A percentile compares a stretch with the other conserved stretches of the same genome.
These are phyloP conservation scores for Tinea semifulvella DNA, from an alignment of 2,888 invertebrate genomes.

Conservation along the genomic window DNA sequence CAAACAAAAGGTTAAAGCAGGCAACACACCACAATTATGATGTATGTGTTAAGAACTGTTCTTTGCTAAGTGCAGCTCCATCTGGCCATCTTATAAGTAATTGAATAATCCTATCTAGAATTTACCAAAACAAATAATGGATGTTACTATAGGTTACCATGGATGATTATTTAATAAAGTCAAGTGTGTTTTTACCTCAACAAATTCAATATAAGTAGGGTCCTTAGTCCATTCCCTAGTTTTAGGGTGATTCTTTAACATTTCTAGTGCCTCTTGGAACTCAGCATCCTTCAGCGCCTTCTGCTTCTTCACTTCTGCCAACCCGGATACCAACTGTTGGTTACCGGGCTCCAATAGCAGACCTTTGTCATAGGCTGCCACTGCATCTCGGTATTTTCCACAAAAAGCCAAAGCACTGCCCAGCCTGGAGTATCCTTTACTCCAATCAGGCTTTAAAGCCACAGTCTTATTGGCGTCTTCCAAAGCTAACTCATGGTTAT, in stretches of 20 bases:
- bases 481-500: slow-evolving; percentile 77
- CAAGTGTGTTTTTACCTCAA: slow-evolving; percentile 63
- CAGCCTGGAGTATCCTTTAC: slow-evolving; percentile 89
- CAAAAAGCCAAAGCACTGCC: slow-evolving; percentile 86
- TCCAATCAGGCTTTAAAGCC: slow-evolving; percentile 83
- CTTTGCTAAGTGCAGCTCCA: too few species aligned
- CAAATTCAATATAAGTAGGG: slow-evolving; percentile 73
- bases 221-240: slow-evolving; percentile 77
- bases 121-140: too few species aligned
- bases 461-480: slow-evolving; percentile 88
- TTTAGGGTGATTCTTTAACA: slow-evolving; percentile 70
- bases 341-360: slow-evolving; percentile 78
- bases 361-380: slow-evolving; percentile 76
- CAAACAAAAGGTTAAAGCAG: too few species aligned
- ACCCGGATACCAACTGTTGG: slow-evolving; percentile 72
- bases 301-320: slow-evolving; percentile 68
- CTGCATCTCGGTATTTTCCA: slow-evolving; percentile 77
- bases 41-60: too few species aligned
- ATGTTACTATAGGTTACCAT: not conserved
- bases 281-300: slow-evolving; percentile 13
- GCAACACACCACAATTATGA: too few species aligned
- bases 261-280: slow-evolving; percentile 21
- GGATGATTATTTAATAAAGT: too few species aligned
- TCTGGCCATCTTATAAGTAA: too few species aligned
- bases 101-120: too few species aligned